Evolutionary conservation across 2,113 vertebrate genomes (phyloP), one percentile per base, ranked within the genome.

Genomic region (Pagrus major): DNA sequence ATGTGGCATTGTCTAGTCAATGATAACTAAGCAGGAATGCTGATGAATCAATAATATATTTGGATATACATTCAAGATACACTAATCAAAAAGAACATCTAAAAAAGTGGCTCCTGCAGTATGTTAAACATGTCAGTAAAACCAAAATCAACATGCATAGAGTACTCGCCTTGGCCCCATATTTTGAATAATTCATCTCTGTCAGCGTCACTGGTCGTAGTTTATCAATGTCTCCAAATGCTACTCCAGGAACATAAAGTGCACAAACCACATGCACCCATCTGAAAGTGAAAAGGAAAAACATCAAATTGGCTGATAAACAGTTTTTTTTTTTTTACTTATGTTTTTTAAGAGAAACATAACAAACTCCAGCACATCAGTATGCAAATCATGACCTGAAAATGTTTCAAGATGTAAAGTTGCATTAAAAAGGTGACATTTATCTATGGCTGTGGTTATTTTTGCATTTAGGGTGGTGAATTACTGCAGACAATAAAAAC

Each of bases 241-340:
- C 98, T 42, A 99, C 98, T 60, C 98, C 98, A 2, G 98, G 98
- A 90, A 99, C 98, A 42, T 99, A 99, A 9, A 99, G 96, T 20
- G 98, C 98, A 92, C 98, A 99, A 39, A 99, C 97, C 78, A 99
- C 98, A 73, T 99, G 98, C 90, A 99, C 98, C 98, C 98, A 99
- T 91, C 98, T 99, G 83, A 55, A 79, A 76, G 71, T 6, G 21
- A 27, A 46, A 18, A 31, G 69, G 6, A 60, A 69, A 5, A 76
- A 49, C 67, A 73, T 39, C 2, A 12, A 64, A 60, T 5, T 3
- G 25, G 56, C 18, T 49, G 18, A 61, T 41, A 20, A 59, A 55
- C 9, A 10, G 12, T n/a, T n/a, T n/a, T n/a, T n/a, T n/a, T n/a
- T n/a, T n/a, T n/a, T n/a, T n/a, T n/a, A n/a, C n/a, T n/a, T n/a